phyloP scores from a whole-genome alignment of 1,140 invertebrate genomes.

The Pseudomyrmex dendroicus region DNA sequence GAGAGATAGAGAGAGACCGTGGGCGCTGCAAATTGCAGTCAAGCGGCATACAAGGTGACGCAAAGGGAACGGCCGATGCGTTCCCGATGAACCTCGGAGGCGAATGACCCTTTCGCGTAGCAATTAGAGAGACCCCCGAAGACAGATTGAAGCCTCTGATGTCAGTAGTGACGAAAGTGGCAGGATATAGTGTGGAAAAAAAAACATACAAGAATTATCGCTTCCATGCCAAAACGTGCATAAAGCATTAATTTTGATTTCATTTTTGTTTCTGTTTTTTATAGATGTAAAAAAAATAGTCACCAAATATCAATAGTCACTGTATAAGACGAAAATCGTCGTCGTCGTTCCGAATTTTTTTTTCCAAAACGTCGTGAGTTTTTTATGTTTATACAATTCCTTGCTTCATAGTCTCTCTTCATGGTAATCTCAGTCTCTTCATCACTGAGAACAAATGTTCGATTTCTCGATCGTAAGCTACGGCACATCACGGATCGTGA shows the following conservation, averaged over 20 bases:
- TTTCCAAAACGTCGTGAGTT: not conserved
- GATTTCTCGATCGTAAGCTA: slow-evolving; percentile 11
- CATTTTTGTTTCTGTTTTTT: no score
- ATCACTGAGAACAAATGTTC: slow-evolving; percentile 35
- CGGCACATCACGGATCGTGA: not conserved
- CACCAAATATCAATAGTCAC: no score
- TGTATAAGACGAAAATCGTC: no score
- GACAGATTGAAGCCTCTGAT: slow-evolving; percentile 34
- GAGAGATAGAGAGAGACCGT: slow-evolving; percentile 30
- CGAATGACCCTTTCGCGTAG: slow-evolving; percentile 60
- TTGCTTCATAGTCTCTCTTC: not conserved
- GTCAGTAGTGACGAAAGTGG: not conserved
- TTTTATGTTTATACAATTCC: not conserved
- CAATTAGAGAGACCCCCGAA: slow-evolving; percentile 31
- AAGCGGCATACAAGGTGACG: slow-evolving; percentile 71
- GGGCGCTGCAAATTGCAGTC: slow-evolving; percentile 73
- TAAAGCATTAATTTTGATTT: no score
- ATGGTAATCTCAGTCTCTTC: not conserved
- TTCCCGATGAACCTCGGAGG: slow-evolving; percentile 60
- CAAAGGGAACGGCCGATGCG: slow-evolving; percentile 62
- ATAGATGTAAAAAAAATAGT: no score
- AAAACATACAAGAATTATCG: no score
- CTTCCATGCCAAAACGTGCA: no score
- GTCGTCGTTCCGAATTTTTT: not conserved
- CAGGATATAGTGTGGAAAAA: not conserved